These are phyloP conservation scores for Mormyrus lacerda DNA, from an alignment of 2,113 vertebrate species.

Conservation along the genomic window DNA sequence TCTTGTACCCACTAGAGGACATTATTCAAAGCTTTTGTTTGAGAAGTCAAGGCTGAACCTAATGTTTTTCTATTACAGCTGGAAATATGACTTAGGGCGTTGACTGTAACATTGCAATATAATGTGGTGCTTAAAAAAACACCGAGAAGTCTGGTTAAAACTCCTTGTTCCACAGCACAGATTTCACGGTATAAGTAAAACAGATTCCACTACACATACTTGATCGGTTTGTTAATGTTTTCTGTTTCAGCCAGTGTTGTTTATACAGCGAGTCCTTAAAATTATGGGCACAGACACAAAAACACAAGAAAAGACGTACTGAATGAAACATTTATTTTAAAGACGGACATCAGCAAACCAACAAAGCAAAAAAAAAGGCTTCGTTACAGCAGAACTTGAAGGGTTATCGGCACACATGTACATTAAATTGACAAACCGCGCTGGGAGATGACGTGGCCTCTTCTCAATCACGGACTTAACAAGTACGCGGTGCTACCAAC, in stretches of 20 bases:
- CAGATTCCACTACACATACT: neutral
- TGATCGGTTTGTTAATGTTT: neutral
- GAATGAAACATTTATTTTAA: conserved; percentile 42
- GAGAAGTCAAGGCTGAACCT: neutral
- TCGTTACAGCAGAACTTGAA: conserved; percentile 27
- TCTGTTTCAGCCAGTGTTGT: neutral
- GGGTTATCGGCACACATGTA: conserved; percentile 22
- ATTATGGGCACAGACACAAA: neutral
- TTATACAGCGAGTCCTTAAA: neutral
- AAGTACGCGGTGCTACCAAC: conserved; percentile 16
- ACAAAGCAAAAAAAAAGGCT: conserved; percentile 29
- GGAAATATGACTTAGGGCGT: neutral
- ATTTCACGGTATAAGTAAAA: neutral
- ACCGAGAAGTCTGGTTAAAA: neutral
- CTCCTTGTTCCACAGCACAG: neutral
- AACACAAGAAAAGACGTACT: conserved; percentile 12
- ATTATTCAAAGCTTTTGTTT: neutral
- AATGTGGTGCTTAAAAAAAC: neutral
- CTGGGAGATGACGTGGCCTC: conserved; percentile 13
- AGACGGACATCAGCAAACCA: conserved; percentile 42
- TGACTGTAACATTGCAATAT: neutral
- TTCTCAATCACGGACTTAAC: conserved; percentile 15
- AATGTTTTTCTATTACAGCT: neutral
- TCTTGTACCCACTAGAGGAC: neutral
- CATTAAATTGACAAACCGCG: conserved; percentile 17